A percentile compares a stretch with the other conserved stretches of the same genome.
Evolutionary conservation across 2,113 vertebrate species (phyloP).

Genomic region (Empidonax traillii): DNA sequence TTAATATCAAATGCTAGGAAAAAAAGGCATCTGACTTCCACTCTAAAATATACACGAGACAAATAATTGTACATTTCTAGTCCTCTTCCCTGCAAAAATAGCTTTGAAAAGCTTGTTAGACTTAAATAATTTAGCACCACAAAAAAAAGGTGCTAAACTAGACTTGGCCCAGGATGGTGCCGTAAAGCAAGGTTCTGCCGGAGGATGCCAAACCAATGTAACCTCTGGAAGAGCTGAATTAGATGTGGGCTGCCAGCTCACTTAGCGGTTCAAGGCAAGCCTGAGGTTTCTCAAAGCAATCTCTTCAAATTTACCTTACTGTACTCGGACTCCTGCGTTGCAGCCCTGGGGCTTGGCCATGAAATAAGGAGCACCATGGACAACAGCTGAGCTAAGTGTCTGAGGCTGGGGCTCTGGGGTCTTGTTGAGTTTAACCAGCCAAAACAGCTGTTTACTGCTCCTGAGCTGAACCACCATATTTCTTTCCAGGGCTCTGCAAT

Average conservation of each 20-base stretch:
- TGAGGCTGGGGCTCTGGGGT: not conserved
- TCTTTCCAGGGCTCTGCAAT: not conserved
- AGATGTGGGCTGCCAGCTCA: not conserved
- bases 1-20: not conserved
- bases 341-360: rapidly evolving
- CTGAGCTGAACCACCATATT: not conserved
- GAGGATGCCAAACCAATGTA: not conserved
- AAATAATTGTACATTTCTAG: not conserved
- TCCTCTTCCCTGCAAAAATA: not conserved
- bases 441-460: not conserved
- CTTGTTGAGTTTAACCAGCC: too few relatives aligned
- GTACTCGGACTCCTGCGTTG: rapidly evolving
- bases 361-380: not conserved
- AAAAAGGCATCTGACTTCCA: not conserved
- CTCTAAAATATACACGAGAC: not conserved
- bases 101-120: not conserved
- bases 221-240: not conserved
- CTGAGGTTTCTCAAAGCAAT: not conserved
- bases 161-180: not conserved
- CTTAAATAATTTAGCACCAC: not conserved
- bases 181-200: not conserved
- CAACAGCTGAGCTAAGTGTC: not conserved
- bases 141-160: not conserved
- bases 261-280: not conserved
- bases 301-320: not conserved